These are phyloP conservation scores for Toxotes lorentzi DNA, from an alignment of 2,797 vertebrate genomes.

Conservation along the genomic window DNA sequence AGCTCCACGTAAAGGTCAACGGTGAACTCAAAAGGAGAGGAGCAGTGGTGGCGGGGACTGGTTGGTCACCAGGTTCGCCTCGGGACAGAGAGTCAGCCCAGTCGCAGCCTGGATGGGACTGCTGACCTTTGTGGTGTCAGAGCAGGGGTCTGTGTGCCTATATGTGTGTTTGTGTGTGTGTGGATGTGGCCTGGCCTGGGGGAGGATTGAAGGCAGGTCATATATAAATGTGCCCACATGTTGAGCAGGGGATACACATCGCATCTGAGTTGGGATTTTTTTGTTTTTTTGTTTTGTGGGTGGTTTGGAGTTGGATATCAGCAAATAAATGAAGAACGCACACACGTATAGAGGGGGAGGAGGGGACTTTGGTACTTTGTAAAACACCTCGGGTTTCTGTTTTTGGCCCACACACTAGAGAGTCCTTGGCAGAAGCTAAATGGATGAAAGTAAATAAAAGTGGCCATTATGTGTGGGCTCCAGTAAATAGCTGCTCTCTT, in stretches of 20 bases:
- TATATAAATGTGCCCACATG: slow-evolving; percentile 85
- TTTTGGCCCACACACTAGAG: slow-evolving; percentile 72
- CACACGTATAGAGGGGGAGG: slow-evolving; percentile 27
- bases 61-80: slow-evolving; percentile 59
- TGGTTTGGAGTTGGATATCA: slow-evolving; percentile 40
- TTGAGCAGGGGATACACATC: slow-evolving; percentile 65
- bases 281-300: slow-evolving; percentile 23
- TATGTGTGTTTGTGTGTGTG: slow-evolving; percentile 15
- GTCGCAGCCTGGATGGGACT: slow-evolving; percentile 52
- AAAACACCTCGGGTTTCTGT: slow-evolving; percentile 76
- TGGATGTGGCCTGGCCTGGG: slow-evolving; percentile 59
- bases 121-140: slow-evolving; percentile 77
- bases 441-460: slow-evolving; percentile 84
- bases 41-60: slow-evolving; percentile 18
- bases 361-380: slow-evolving; percentile 67
- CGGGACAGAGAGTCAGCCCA: slow-evolving; percentile 66
- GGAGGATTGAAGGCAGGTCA: slow-evolving; percentile 73
- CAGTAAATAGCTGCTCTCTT: slow-evolving; percentile 84
- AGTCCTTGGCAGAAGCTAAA: slow-evolving; percentile 81
- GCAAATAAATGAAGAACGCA: slow-evolving; percentile 52
- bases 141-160: slow-evolving; percentile 24
- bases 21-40: slow-evolving; percentile 44
- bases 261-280: slow-evolving; percentile 47
- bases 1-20: slow-evolving; percentile 64
- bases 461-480: slow-evolving; percentile 82